Evolutionary conservation across 2,888 invertebrate species (phyloP).

Genomic region (Euclidia mi): DNA sequence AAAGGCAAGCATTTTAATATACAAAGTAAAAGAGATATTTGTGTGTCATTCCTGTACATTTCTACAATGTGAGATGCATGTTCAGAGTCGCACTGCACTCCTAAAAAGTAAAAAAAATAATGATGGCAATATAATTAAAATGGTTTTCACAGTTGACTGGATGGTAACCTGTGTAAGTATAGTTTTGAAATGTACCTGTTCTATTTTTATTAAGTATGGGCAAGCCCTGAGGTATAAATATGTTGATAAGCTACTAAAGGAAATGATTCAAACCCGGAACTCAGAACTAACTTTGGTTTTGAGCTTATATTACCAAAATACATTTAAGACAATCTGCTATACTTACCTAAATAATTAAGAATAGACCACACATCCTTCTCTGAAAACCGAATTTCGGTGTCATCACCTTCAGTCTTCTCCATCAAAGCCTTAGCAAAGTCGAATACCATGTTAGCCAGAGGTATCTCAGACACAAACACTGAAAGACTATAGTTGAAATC

Average conservation of each 20-base stretch:
- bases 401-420: conserved; percentile 56
- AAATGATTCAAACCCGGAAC: too few relatives aligned
- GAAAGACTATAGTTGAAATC: conserved; percentile 90
- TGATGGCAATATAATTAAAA: neutral
- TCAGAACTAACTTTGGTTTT: neutral
- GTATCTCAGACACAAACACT: conserved; percentile 91
- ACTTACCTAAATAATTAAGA: conserved; percentile 81
- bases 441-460: conserved; percentile 86
- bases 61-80: conserved; percentile 70
- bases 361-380: conserved; percentile 86
- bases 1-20: conserved; percentile 72
- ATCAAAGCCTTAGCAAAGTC: conserved; percentile 76
- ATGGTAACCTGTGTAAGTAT: too few relatives aligned
- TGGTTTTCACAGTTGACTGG: too few relatives aligned
- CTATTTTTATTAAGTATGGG: too few relatives aligned
- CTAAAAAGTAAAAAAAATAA: conserved; percentile 58
- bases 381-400: conserved; percentile 70
- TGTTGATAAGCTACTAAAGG: too few relatives aligned
- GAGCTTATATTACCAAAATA: neutral
- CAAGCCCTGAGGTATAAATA: too few relatives aligned
- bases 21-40: conserved; percentile 73
- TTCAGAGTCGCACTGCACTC: conserved; percentile 79
- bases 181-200: too few relatives aligned
- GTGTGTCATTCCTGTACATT: conserved; percentile 68
- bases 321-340: neutral